These are phyloP conservation scores for Steatocranus sp. DNA, from an alignment of 2,797 vertebrate genomes.

Conservation along the genomic window DNA sequence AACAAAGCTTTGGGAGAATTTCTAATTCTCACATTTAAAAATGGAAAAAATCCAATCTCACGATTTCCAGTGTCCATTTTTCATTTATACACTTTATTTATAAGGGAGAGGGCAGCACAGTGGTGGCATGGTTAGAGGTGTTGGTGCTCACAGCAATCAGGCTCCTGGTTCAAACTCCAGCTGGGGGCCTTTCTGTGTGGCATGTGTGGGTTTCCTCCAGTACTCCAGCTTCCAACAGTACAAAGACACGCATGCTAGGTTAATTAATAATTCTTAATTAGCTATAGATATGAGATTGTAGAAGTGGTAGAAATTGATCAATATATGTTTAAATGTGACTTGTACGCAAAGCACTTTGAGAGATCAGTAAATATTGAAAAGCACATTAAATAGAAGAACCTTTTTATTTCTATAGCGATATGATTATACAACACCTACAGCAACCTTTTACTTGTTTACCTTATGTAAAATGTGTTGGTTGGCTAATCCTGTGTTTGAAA, in stretches of 20 bases:
- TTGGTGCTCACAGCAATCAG: neutral
- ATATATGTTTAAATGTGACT: neutral
- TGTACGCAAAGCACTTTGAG: neutral
- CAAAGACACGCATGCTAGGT: neutral
- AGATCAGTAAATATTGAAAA: neutral
- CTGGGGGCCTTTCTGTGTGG: neutral
- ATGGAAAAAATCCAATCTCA: neutral
- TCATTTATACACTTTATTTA: neutral
- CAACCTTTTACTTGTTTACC: neutral
- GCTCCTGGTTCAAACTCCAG: neutral
- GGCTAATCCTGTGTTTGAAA: neutral
- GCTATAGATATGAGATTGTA: neutral
- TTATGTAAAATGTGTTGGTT: neutral
- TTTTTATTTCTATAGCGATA: neutral
- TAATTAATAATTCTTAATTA: neutral
- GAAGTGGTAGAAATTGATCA: neutral
- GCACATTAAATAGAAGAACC: neutral
- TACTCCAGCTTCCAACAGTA: neutral
- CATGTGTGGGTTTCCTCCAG: neutral
- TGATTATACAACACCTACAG: neutral
- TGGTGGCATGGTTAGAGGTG: neutral
- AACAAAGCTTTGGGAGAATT: neutral
- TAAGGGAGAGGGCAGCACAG: neutral
- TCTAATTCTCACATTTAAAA: neutral
- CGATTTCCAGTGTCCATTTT: neutral